Evolutionary conservation across 2,888 invertebrate genomes (phyloP), one percentile per base, ranked within the genome.

Genomic region (Limnephilus auricula): DNA sequence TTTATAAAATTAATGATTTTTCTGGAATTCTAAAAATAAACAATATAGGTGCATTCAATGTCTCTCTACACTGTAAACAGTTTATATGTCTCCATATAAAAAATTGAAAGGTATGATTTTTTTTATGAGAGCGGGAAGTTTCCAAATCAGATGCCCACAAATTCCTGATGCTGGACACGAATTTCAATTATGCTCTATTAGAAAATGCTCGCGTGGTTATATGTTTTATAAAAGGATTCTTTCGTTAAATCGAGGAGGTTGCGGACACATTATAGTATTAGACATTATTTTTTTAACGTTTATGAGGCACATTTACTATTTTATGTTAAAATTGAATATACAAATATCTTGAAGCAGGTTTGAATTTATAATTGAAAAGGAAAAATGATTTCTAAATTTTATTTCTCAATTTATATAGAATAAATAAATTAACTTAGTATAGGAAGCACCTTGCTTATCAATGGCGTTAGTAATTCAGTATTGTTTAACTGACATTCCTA

Each of bases 401-500:
- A 65, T 65, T 65, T 65, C 65, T n/a, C 25, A 9, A 2, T n/a
- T 18, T 65, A 65, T 65, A 25, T 18, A 12, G 15, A 40, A 45
- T 45, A 34, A 50, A 50, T 50, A 65, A 65, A 65, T 65, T 65
- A 5, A 65, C 65, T n/a, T 65, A 65, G 65, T 2, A 1, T 65
- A 65, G 65, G 25, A 65, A 15, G 5, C 15, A 65, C 25, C 25
- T 65, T 65, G n/a, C 65, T 65, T 65, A 9, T 25, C 65, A 65
- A 9, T 65, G 25, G 65, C 25, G 2, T 65, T 65, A 65, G 65
- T 65, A 65, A 65, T 65, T 65, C 65, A 65, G 31, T 37, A 37
- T 18, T 30, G 84, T 83, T n/a, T 50, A 30, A 83, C 65, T 83
- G 84, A 90, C 86, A 90, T 90, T 90, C 90, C 90, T 90, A 30